A percentile compares a stretch with the other conserved stretches of the same genome.
Conservation (phyloP, 2,888 invertebrate species). For the Galeopsomyia nigrocyanea region DNA sequence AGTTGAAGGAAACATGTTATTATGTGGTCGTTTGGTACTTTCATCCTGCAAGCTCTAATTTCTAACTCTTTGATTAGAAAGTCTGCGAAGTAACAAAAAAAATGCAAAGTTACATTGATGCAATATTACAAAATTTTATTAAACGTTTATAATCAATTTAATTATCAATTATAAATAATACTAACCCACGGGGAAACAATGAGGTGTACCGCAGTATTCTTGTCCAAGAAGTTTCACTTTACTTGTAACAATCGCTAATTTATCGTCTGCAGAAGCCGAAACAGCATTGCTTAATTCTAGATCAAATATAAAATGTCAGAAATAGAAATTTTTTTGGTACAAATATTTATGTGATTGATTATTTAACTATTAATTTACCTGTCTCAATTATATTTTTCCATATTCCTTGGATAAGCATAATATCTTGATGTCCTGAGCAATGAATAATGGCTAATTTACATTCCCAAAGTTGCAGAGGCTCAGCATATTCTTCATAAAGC, state of each 20-base stretch:
- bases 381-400: constrained; percentile 87
- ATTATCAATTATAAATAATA: background rate
- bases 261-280: constrained; percentile 71
- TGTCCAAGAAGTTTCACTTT: constrained; percentile 84
- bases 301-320: constrained; percentile 11
- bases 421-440: constrained; percentile 93
- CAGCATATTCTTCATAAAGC: constrained; percentile 87
- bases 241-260: constrained; percentile 77
- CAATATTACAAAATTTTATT: background rate
- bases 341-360: too few relatives aligned
- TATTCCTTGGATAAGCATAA: constrained; percentile 87
- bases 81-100: constrained; percentile 70
- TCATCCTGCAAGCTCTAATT: constrained; percentile 81
- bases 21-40: constrained; percentile 81
- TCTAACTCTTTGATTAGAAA: constrained; percentile 86
- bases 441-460: constrained; percentile 95
- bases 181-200: constrained; percentile 90
- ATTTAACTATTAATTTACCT: constrained; percentile 56
- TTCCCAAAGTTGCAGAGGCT: constrained; percentile 90
- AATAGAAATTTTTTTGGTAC: background rate
- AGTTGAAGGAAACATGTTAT: constrained; percentile 82
- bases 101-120: background rate
- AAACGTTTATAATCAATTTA: background rate
- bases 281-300: constrained; percentile 69
- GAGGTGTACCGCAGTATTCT: constrained; percentile 84